Evolutionary conservation across 1,140 invertebrate species (phyloP).

Genomic region (Polypedilum vanderplanki): DNA sequence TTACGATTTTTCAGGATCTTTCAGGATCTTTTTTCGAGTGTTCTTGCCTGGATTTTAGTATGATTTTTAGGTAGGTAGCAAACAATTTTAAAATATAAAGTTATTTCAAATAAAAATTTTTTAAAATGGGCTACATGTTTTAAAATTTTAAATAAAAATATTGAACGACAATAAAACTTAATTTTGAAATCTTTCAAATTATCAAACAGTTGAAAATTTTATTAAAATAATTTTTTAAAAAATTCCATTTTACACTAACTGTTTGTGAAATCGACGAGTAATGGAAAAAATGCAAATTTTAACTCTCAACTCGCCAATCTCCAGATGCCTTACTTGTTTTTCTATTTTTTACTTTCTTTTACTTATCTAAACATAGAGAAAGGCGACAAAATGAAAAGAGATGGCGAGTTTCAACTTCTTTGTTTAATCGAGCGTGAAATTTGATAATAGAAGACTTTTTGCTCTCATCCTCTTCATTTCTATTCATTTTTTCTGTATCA

Average conservation of each 20-base stretch:
- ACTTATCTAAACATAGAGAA: neutral
- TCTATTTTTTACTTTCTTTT: neutral
- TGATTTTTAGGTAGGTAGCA: too few relatives aligned
- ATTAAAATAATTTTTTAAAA: neutral
- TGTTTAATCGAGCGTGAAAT: slow-evolving; percentile 29
- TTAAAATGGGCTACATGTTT: neutral
- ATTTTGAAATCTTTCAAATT: too few relatives aligned
- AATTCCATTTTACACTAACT: neutral
- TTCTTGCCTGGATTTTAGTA: neutral
- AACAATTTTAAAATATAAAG: neutral
- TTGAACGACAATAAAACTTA: too few relatives aligned
- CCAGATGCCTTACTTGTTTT: neutral
- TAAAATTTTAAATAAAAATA: too few relatives aligned
- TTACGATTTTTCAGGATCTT: too few relatives aligned
- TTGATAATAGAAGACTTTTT: slow-evolving; percentile 25
- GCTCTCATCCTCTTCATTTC: neutral
- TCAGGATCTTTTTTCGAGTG: too few relatives aligned
- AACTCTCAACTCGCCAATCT: neutral
- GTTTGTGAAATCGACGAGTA: neutral
- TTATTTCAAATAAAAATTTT: neutral
- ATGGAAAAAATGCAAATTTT: neutral
- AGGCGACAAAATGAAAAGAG: neutral
- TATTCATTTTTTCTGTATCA: neutral
- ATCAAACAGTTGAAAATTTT: neutral
- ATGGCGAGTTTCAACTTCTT: slow-evolving; percentile 21